phyloP scores from a whole-genome alignment of 2,797 vertebrate genomes.

The Carduelis carduelis region DNA sequence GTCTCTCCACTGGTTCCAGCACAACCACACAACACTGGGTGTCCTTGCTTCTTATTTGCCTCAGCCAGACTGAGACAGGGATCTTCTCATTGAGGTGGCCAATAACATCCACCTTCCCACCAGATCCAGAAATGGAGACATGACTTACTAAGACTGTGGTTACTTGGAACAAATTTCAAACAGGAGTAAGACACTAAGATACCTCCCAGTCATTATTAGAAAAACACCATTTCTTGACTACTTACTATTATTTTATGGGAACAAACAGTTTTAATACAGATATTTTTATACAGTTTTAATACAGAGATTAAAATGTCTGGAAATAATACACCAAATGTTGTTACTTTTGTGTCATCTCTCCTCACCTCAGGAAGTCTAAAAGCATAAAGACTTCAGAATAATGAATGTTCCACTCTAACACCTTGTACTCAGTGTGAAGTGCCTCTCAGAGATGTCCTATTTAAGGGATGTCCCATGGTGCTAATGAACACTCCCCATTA shows the following conservation, averaged over 20 bases:
- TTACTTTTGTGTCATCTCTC: neutral
- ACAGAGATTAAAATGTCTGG: neutral
- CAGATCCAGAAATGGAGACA: neutral
- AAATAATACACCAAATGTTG: neutral
- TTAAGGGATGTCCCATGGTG: neutral
- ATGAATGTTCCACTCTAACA: neutral
- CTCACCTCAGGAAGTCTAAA: neutral
- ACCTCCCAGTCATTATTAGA: neutral
- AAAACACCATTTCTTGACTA: neutral
- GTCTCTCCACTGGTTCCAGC: slow-evolving; percentile 85
- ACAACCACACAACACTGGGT: slow-evolving; percentile 74
- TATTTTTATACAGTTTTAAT: neutral
- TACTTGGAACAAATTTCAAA: neutral
- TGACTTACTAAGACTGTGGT: neutral
- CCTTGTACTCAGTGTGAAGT: neutral
- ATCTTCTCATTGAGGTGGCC: slow-evolving; percentile 75
- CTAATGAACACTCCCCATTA: neutral
- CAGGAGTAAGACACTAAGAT: neutral
- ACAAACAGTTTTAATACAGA: neutral
- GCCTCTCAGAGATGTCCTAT: neutral
- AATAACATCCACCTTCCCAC: slow-evolving; percentile 79
- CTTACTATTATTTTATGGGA: neutral
- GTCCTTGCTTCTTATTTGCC: slow-evolving; percentile 62
- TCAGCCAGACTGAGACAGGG: slow-evolving; percentile 83
- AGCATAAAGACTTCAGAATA: neutral